These are phyloP conservation scores for Xiphias gladius DNA, from an alignment of 2,113 vertebrate species.

Conservation along the genomic window DNA sequence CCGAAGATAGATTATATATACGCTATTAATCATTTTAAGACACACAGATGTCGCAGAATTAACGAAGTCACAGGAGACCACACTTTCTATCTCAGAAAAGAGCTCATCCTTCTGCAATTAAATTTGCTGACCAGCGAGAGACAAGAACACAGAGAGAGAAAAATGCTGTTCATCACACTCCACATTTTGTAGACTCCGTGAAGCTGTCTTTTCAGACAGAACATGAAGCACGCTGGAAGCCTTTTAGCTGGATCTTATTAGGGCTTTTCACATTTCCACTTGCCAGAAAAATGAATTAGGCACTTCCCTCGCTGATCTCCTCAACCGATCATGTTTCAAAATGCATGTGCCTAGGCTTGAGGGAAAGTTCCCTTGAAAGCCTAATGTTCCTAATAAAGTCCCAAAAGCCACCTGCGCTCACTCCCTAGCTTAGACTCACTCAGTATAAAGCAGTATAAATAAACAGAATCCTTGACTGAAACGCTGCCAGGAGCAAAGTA, in stretches of 20 bases:
- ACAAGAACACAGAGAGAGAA: slow-evolving; percentile 4
- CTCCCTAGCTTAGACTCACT: slow-evolving; percentile 29
- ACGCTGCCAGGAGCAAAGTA: neutral
- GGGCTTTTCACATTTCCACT: slow-evolving; percentile 40
- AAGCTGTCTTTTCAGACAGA: slow-evolving; percentile 12
- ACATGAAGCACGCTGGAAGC: slow-evolving; percentile 7
- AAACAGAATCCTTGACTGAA: slow-evolving; percentile 29
- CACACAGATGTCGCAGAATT: slow-evolving; percentile 39
- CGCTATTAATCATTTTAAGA: slow-evolving; percentile 34
- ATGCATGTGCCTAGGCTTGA: slow-evolving; percentile 38
- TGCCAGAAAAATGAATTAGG: slow-evolving; percentile 49
- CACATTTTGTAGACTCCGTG: slow-evolving; percentile 12
- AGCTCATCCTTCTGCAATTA: slow-evolving; percentile 23
- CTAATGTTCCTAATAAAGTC: slow-evolving; percentile 69
- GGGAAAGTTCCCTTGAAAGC: slow-evolving; percentile 55
- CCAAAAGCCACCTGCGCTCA: slow-evolving; percentile 68
- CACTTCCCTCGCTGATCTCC: slow-evolving; percentile 44
- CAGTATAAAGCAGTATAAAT: slow-evolving; percentile 53
- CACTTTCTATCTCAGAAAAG: slow-evolving; percentile 24
- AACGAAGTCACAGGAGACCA: slow-evolving; percentile 11
- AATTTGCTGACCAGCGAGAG: slow-evolving; percentile 44
- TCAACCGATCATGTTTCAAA: slow-evolving; percentile 54
- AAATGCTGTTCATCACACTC: slow-evolving; percentile 13
- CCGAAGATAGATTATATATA: neutral
- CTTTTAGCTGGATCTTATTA: slow-evolving; percentile 57